These are phyloP conservation scores for Chloroclystis v-ata DNA, from an alignment of 2,888 invertebrate species.

Conservation along the genomic window DNA sequence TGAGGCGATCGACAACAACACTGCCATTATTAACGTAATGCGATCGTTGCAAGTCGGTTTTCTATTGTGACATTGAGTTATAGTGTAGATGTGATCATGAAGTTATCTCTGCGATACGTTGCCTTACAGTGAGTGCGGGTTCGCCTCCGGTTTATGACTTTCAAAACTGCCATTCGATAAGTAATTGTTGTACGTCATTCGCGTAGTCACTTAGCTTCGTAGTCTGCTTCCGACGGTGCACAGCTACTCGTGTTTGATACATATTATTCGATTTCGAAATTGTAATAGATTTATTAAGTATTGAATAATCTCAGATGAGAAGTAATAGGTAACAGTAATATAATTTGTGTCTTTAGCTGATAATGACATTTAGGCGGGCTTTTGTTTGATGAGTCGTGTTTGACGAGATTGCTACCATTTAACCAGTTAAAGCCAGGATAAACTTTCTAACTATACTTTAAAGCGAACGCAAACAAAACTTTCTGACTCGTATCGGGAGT, in stretches of 20 bases:
- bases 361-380: conserved; percentile 51
- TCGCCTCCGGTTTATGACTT: conserved; percentile 53
- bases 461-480: too few species aligned
- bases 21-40: conserved; percentile 70
- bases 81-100: conserved; percentile 42
- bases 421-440: too few species aligned
- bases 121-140: conserved; percentile 48
- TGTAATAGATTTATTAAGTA: conserved; percentile 75
- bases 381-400: not conserved
- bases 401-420: too few species aligned
- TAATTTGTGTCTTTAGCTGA: conserved; percentile 77
- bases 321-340: conserved; percentile 72
- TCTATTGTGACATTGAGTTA: conserved; percentile 34
- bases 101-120: conserved; percentile 54
- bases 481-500: too few species aligned
- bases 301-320: conserved; percentile 72
- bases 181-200: conserved; percentile 63
- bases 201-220: conserved; percentile 67
- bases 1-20: conserved; percentile 58
- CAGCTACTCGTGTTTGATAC: conserved; percentile 73
- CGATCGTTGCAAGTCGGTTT: conserved; percentile 52
- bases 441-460: too few species aligned
- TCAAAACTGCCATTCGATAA: conserved; percentile 75
- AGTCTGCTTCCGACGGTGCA: conserved; percentile 69
- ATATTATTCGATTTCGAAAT: conserved; percentile 75